Conservation (phyloP, 2,113 vertebrate genomes). For the Lepus timidus region DNA sequence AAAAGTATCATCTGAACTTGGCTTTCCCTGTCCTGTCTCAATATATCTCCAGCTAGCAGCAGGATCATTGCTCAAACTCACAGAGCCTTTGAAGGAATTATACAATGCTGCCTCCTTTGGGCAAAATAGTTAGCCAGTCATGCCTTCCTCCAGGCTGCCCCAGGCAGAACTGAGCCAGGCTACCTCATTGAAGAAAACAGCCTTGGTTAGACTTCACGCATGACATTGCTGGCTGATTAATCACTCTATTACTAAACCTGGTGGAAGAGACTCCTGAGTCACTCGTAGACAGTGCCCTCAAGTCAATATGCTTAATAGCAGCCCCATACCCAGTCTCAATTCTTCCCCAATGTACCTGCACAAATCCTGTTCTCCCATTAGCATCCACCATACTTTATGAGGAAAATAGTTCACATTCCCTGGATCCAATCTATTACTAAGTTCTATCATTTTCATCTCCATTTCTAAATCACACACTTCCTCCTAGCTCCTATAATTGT, state of each 20-base stretch:
- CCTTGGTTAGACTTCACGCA: background rate
- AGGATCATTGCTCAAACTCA: background rate
- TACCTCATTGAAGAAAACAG: background rate
- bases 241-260: background rate
- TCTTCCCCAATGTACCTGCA: rapidly evolving
- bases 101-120: background rate
- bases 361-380: background rate
- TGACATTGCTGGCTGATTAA: too few relatives aligned
- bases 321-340: background rate
- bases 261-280: background rate
- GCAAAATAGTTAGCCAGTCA: background rate
- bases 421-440: background rate
- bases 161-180: background rate
- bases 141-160: background rate
- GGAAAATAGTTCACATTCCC: background rate
- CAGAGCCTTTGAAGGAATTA: background rate
- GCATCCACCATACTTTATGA: background rate
- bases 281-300: background rate
- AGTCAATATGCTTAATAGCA: background rate
- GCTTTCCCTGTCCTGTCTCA: background rate
- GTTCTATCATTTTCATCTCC: background rate
- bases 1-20: background rate
- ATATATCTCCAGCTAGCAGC: background rate
- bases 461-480: background rate
- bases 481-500: background rate